Base-by-base conservation (phyloP, 1,140 invertebrate species). In the Drosophila lowei region DNA sequence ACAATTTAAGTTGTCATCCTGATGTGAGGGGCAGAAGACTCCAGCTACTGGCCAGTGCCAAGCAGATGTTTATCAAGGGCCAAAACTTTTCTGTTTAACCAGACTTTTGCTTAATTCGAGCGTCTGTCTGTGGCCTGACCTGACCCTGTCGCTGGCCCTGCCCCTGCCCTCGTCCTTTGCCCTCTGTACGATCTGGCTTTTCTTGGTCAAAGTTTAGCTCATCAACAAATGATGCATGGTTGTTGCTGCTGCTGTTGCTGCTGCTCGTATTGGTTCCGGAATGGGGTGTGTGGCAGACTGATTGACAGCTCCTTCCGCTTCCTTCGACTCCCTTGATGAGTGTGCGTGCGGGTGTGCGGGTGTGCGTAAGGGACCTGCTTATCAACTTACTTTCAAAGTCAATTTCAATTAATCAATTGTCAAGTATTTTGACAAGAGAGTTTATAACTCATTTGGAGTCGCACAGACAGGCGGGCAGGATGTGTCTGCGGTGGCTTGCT, bases 341-440 rank as follows among this genome's bases (percentile, higher is more conserved):
- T 48, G 61, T 54, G 57, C 38, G 52, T 72, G 72, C 44, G 30
- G 58, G 50, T 28, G 52, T 72, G 72, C 44, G 30, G 58, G 50
- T 28, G 53, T 41, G 56, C 52, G 49, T 55, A 55, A 49, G 57
- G 46, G 44, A 55, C 34, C 23, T 54, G 73, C 78, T 81, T 86
- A 83, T 77, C 77, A 63, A 50, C 71, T 75, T 66, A 79, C 60
- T 77, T 80, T 49, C 73, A 68, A 67, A 88, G 84, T 89, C 83
- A 74, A 79, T 88, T 89, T 79, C 84, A 83, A 88, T 89, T 88
- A 89, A 88, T 88, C 83, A 88, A 77, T 72, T 83, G 84, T 89
- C 83, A 79, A 89, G 79, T 76, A 81, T 75, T 86, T 76, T 89
- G 83, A 86, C 84, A 86, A 62, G 62, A 41, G 74, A 89, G 88